Percentiles rank a stretch among this genome's conserved stretches.
phyloP scores from a whole-genome alignment of 2,888 invertebrate genomes.

The Stratiomys singularior region DNA sequence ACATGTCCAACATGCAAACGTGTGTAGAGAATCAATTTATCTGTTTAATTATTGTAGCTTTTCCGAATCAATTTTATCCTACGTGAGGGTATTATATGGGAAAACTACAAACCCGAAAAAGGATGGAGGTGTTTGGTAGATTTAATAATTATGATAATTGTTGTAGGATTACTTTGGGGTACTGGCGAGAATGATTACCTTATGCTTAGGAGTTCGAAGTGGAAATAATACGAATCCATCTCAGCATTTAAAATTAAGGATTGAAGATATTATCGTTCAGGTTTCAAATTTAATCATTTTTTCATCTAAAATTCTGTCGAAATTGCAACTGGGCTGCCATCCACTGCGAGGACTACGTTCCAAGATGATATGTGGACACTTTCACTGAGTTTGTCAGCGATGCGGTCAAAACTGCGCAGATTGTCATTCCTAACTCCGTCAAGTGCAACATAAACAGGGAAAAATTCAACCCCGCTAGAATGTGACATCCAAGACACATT shows the following conservation, averaged over 20 bases:
- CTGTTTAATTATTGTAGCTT: constrained; percentile 22
- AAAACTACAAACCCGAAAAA: not conserved
- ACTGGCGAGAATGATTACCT: not conserved
- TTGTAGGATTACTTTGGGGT: not conserved
- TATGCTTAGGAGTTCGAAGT: no score
- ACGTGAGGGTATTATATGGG: constrained; percentile 17
- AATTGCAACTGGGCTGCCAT: no score
- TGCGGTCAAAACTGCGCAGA: not conserved
- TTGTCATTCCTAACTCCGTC: not conserved
- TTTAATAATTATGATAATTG: constrained; percentile 18
- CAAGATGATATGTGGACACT: not conserved
- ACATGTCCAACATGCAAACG: constrained; percentile 17
- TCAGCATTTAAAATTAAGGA: no score
- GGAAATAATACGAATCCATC: no score
- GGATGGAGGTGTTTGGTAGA: not conserved
- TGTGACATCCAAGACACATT: constrained; percentile 13
- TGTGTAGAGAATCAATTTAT: constrained; percentile 33
- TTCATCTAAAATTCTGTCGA: no score
- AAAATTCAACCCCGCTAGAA: no score
- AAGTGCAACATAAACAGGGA: not conserved
- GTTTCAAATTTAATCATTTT: no score
- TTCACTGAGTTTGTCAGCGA: not conserved
- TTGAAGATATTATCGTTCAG: no score
- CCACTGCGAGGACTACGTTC: no score
- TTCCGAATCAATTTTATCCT: constrained; percentile 1